A percentile compares a stretch with the other conserved stretches of the same genome.
These are phyloP conservation scores for Actinia equina DNA, from an alignment of 64 coral and sea anemone genomes.

Conservation along the genomic window DNA sequence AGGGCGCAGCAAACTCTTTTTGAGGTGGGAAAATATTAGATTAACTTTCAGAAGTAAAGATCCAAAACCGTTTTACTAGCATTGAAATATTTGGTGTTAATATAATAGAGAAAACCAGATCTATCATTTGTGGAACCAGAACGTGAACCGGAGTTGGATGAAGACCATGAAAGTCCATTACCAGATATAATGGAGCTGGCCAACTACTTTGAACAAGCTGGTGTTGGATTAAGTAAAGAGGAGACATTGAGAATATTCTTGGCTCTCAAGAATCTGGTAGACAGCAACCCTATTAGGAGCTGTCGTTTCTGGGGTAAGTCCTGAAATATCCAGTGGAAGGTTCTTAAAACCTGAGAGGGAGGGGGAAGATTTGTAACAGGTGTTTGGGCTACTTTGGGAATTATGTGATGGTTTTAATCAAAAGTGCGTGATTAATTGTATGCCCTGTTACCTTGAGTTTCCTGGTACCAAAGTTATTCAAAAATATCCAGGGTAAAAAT, in stretches of 20 bases:
- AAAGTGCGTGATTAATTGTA: too few relatives aligned
- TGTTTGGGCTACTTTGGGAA: too few relatives aligned
- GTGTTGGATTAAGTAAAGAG: conserved; percentile 83
- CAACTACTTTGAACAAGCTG: conserved; percentile 94
- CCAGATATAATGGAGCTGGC: conserved; percentile 98
- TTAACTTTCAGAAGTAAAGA: not conserved
- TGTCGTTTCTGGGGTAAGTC: conserved; percentile 98
- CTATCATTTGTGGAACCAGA: conserved; percentile 24
- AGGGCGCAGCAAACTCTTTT: conserved; percentile 83
- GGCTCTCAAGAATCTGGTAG: conserved; percentile 89
- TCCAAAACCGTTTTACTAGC: not conserved
- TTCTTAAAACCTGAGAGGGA: too few relatives aligned
- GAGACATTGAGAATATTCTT: conserved; percentile 93
- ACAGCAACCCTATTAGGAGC: conserved; percentile 77
- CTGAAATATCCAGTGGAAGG: not conserved
- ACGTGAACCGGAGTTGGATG: conserved; percentile 74
- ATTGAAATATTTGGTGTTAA: not conserved
- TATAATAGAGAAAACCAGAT: conserved; percentile 46
- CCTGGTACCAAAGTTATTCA: too few relatives aligned
- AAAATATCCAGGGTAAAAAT: too few relatives aligned
- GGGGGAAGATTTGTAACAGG: too few relatives aligned
- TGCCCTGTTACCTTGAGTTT: too few relatives aligned
- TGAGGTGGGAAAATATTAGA: conserved; percentile 43
- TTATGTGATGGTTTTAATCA: too few relatives aligned
- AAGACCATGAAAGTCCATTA: conserved; percentile 86